Evolutionary conservation across 2,888 invertebrate species (phyloP).

Genomic region (Therioaphis trifolii): DNA sequence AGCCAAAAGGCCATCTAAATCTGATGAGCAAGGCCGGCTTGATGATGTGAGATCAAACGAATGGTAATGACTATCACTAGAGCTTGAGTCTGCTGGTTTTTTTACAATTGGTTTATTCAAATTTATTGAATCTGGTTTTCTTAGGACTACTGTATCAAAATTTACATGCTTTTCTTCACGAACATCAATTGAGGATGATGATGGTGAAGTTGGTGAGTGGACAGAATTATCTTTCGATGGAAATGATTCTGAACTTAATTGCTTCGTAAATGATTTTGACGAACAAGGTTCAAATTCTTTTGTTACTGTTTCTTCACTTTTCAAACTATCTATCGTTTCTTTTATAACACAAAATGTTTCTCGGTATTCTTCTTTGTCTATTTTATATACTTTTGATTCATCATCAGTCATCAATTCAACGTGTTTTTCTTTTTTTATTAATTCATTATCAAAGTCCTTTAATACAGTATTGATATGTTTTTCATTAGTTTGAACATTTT

Average conservation of each 20-base stretch:
- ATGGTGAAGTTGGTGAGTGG: constrained; percentile 57
- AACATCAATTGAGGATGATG: constrained; percentile 60
- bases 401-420: constrained; percentile 67
- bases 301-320: constrained; percentile 65
- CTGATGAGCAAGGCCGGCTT: constrained; percentile 87
- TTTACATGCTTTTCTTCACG: constrained; percentile 62
- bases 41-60: constrained; percentile 84
- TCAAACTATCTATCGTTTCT: constrained; percentile 65
- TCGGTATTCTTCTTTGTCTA: constrained; percentile 65
- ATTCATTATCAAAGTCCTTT: constrained; percentile 66
- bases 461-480: constrained; percentile 40
- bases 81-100: constrained; percentile 78
- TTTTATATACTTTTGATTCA: constrained; percentile 67
- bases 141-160: constrained; percentile 49
- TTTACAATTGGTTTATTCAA: constrained; percentile 71
- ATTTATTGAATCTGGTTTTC: constrained; percentile 47
- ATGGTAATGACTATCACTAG: constrained; percentile 89
- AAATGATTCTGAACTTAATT: constrained; percentile 66
- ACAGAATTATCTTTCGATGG: constrained; percentile 64
- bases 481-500: not conserved
- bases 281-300: constrained; percentile 64
- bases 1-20: constrained; percentile 80
- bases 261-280: constrained; percentile 46
- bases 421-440: constrained; percentile 68
- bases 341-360: constrained; percentile 65